phyloP scores from a whole-genome alignment of 2,113 vertebrate genomes.

The Campylorhamphus procurvoides region DNA sequence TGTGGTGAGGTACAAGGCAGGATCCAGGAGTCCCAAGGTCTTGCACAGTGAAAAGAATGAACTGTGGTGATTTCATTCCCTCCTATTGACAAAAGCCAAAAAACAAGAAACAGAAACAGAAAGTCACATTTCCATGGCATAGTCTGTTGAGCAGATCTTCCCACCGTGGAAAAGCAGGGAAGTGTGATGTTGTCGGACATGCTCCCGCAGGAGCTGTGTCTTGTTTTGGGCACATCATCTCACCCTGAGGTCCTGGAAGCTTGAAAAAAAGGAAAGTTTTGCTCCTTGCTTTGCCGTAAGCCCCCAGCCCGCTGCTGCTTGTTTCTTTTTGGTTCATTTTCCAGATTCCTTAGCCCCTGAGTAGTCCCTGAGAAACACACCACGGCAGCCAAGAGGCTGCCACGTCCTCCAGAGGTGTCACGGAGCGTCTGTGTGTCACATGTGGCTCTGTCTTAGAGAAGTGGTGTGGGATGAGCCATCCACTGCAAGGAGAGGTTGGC shows the following conservation, averaged over 20 bases:
- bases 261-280: not conserved
- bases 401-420: not conserved
- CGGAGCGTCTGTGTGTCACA: not conserved
- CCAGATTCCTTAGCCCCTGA: not conserved
- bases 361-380: not conserved
- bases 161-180: not conserved
- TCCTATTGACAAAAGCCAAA: not conserved
- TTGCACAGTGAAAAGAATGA: not conserved
- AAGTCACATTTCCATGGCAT: not conserved
- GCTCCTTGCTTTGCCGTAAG: not conserved
- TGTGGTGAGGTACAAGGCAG: accelerated
- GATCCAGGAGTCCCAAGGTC: not conserved
- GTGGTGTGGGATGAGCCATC: not conserved
- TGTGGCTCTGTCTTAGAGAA: not conserved
- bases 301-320: not conserved
- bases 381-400: not conserved
- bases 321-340: not conserved
- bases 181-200: not conserved
- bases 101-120: not conserved
- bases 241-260: not conserved
- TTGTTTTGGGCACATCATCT: not conserved
- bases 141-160: not conserved
- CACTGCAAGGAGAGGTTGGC: not conserved
- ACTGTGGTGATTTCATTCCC: not conserved
- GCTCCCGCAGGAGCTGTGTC: not conserved